Base-by-base conservation (phyloP, 2,797 vertebrate genomes). In the Sarcoramphus papa region DNA sequence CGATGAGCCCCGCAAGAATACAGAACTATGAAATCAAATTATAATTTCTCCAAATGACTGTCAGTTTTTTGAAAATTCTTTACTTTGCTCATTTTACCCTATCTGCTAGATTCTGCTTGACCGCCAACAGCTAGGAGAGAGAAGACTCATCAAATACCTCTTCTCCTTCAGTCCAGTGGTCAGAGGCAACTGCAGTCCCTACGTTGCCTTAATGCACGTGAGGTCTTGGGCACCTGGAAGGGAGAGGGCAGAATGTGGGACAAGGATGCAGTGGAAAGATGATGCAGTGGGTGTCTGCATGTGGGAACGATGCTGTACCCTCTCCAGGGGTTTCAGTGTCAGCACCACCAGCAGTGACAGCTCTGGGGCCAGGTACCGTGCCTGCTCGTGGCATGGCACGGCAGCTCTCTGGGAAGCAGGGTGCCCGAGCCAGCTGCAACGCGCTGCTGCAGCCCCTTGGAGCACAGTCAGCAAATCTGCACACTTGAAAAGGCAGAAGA, bases 341-440 rank as follows among this genome's bases (percentile, higher is more conserved):
- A 79, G 8, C 31, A 47, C 6, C 30, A 16, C 25, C 4, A 62
- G 33, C 73, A 77, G 27, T 3, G n/a, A 7, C 50, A 57, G 37
- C 35, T 40, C n/a, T 75, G 70, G 56, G 31, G 4, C 23, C 0
- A 1, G 65, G 40, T 45, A 40, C 5, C 0, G 0, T 35, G 50
- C 18, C 28, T 54, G 51, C 41, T 37, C 0, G 0, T 16, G 16
- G 20, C 28, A 28, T 1, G 28, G 33, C 68, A 60, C 3, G 2
- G 33, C 8, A 7, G 18, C 11, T 79, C 14, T 27, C 70, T 40
- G 37, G 41, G 25, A 83, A 64, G 31, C 0, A 0, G 27, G 16
- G 24, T 7, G 17, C 8, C 54, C 0, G 1, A 94, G 64, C 19
- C 79, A 48, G 21, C 41, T 6, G 2, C 43, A 57, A 19, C 2